Base-by-base conservation (phyloP, 2,113 vertebrate genomes). In the Bujurquina vittata region DNA sequence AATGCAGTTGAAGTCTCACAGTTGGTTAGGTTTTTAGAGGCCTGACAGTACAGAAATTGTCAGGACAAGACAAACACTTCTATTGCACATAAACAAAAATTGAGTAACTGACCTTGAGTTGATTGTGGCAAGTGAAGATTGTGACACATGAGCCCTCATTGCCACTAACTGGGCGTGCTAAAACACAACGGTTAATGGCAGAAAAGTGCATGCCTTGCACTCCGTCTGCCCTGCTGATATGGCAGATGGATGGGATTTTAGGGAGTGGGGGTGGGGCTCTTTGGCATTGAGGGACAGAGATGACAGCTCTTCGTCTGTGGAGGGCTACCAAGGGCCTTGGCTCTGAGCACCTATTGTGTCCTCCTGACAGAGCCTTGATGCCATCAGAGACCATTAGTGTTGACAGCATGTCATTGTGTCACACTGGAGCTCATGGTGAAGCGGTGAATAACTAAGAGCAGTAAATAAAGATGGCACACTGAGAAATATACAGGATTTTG, bases 181-280 rank as follows among this genome's bases (percentile, higher is more conserved):
- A 87, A 91, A 79, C 79, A 57, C 29, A 75, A 52, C 77, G 73
- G 81, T 75, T 75, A 79, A 84, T 89, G 79, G 87, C 58, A 79
- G 83, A 80, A 94, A 94, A 91, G 88, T 91, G 92, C 92, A 67
- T 80, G 31, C 83, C 92, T 91, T 87, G 92, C 83, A 85, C 88
- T 92, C 76, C 7, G 55, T 77, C 76, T 87, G 90, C 79, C 86
- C 89, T 60, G 67, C 91, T 89, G 91, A 88, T 93, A 59, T 1
- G 84, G 89, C 93, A 94, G 92, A 94, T 94, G 92, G 93, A 94
- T 81, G 37, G 84, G 84, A 80, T 90, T 91, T 92, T 89, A 79
- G 77, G 79, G 80, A 80, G 83, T 7, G 87, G 84, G 56, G 87
- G 88, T 10, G 81, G 89, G 81, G 56, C 81, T 77, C 40, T 84